These are phyloP conservation scores for Propithecus perrieri DNA, from an alignment of 2,797 vertebrate species.

Conservation along the genomic window DNA sequence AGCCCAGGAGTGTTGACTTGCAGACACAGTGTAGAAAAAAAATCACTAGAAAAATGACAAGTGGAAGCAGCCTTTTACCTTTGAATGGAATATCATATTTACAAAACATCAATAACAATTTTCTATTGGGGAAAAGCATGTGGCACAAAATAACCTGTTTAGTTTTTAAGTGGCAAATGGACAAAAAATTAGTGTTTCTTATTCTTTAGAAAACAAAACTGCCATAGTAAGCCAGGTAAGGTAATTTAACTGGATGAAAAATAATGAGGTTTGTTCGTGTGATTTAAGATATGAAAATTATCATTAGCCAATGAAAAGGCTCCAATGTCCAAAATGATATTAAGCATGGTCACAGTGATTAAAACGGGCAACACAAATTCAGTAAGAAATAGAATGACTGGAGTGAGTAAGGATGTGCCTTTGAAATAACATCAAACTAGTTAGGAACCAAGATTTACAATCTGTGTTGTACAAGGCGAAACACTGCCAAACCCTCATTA, in stretches of 20 bases:
- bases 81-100: slow-evolving; percentile 65
- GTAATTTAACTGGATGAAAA: slow-evolving; percentile 31
- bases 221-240: neutral
- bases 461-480: neutral
- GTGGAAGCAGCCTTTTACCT: slow-evolving; percentile 71
- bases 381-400: neutral
- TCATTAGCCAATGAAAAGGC: neutral
- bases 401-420: neutral
- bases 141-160: slow-evolving; percentile 50
- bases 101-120: slow-evolving; percentile 72
- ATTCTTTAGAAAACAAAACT: slow-evolving; percentile 53
- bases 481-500: neutral
- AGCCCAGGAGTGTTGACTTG: slow-evolving; percentile 79
- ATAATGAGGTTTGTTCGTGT: neutral
- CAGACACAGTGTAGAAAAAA: slow-evolving; percentile 59
- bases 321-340: neutral
- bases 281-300: neutral
- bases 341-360: neutral
- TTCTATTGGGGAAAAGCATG: slow-evolving; percentile 70
- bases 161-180: slow-evolving; percentile 59
- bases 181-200: slow-evolving; percentile 57
- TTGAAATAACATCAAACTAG: neutral
- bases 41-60: slow-evolving; percentile 69
- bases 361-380: neutral
- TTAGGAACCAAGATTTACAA: neutral